Conservation (phyloP, 2,888 invertebrate species). For the Phania funesta region DNA sequence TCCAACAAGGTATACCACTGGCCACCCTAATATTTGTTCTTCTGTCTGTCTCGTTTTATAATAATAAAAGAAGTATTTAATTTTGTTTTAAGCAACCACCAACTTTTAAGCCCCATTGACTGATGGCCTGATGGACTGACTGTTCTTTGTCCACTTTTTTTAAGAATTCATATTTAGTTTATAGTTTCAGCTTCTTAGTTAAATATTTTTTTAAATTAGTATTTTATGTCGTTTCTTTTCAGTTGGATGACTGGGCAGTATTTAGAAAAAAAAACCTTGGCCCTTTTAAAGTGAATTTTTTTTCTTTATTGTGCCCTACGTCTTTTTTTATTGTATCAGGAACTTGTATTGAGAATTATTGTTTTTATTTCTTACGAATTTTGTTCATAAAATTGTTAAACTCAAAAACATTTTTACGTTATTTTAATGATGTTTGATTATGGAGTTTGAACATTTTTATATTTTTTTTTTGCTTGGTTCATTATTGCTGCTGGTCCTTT, state of each 20-base stretch:
- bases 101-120: conserved; percentile 38
- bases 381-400: conserved; percentile 26
- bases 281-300: not conserved
- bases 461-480: not conserved
- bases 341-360: not conserved
- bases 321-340: too few relatives aligned
- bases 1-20: not conserved
- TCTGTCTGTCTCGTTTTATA: not conserved
- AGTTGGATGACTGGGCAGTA: conserved; percentile 29
- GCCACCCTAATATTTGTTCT: not conserved
- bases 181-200: conserved; percentile 26
- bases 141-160: not conserved
- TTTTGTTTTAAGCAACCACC: conserved; percentile 33
- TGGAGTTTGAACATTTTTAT: conserved; percentile 35
- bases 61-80: conserved; percentile 33
- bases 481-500: conserved; percentile 20
- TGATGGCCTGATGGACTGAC: not conserved
- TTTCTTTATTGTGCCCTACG: not conserved
- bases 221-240: conserved; percentile 27
- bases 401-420: conserved; percentile 54
- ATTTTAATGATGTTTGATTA: conserved; percentile 59
- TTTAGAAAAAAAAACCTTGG: conserved; percentile 31
- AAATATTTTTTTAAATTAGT: conserved; percentile 50
- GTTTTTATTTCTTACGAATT: conserved; percentile 32
- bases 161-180: conserved; percentile 50